phyloP scores from a whole-genome alignment of 1,140 invertebrate species.

The Apis mellifera region Amel_HAv3.1 CM009938.2:5295501-5296000 shows the following conservation, averaged over 20 bases:
- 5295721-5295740: too few relatives aligned
- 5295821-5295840: neutral
- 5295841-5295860: neutral
- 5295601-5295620: neutral
- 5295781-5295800: too few relatives aligned
- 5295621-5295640: neutral
- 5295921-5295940: neutral
- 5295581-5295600: neutral
- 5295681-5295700: too few relatives aligned
- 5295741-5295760: too few relatives aligned
- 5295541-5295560: neutral
- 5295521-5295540: neutral
- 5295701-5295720: too few relatives aligned
- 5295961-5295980: slow-evolving; percentile 14
- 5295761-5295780: too few relatives aligned
- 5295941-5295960: neutral
- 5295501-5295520: neutral
- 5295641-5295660: neutral
- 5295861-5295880: neutral
- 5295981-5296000: slow-evolving; percentile 11
- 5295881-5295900: neutral
- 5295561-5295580: too few relatives aligned
- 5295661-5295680: too few relatives aligned
- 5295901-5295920: neutral
- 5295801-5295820: too few relatives aligned